Conservation (phyloP, 2,888 invertebrate genomes). For the Dichetophora obliterata region DNA sequence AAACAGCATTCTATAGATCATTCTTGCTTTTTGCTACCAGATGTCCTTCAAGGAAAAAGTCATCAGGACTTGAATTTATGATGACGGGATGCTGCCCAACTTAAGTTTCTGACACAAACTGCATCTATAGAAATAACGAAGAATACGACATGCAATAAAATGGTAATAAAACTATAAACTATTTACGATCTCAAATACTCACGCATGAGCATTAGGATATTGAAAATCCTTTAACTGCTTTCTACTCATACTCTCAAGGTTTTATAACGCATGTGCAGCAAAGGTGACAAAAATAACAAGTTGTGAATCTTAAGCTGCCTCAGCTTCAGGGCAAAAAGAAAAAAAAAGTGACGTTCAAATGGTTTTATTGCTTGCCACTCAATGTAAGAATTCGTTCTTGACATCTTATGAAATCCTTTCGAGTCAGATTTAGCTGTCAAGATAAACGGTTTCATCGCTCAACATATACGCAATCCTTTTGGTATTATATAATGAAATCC, state of each 20-base stretch:
- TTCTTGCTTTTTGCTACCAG: background rate
- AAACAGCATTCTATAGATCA: background rate
- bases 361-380: constrained; percentile 20
- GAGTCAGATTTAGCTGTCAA: background rate
- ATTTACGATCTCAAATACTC: background rate
- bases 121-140: background rate
- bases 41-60: constrained; percentile 16
- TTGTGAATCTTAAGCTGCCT: constrained; percentile 12
- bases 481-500: background rate
- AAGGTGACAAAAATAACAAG: background rate
- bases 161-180: constrained; percentile 17
- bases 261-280: background rate
- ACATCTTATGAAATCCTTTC: background rate
- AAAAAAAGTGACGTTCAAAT: constrained; percentile 9
- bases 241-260: background rate
- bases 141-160: background rate
- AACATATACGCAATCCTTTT: too few species aligned
- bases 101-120: background rate
- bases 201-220: background rate
- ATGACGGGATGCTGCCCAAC: too few species aligned
- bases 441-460: background rate
- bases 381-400: background rate
- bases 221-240: background rate
- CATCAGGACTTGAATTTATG: background rate
- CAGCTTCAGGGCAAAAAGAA: background rate